A percentile compares a stretch with the other conserved stretches of the same genome.
Evolutionary conservation across 2,888 invertebrate species (phyloP).

Genomic region (Melolontha melolontha): DNA sequence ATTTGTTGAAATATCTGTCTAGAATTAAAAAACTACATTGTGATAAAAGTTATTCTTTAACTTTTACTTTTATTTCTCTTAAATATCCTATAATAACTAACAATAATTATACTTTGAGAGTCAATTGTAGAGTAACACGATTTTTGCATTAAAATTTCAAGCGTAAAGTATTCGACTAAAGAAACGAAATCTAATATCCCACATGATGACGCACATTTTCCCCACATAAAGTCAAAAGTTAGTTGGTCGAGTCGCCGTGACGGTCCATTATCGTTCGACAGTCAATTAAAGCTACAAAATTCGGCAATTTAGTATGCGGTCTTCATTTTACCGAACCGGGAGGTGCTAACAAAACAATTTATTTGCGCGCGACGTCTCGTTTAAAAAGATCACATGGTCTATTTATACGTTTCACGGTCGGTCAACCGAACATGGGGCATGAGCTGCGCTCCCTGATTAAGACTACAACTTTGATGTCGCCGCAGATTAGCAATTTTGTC

Average conservation of each 20-base stretch:
- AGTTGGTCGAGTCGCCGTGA: not conserved
- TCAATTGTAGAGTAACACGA: not conserved
- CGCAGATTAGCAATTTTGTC: conserved; percentile 26
- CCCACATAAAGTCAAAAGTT: conserved; percentile 8
- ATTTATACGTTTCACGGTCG: conserved; percentile 38
- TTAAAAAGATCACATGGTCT: conserved; percentile 30
- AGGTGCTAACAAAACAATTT: conserved; percentile 34
- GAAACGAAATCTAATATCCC: not conserved
- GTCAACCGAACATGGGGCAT: conserved; percentile 17
- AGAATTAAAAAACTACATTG: too few species aligned
- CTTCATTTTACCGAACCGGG: conserved; percentile 1
- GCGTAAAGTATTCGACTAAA: not conserved
- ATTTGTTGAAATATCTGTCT: too few species aligned
- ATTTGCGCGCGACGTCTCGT: conserved; percentile 26
- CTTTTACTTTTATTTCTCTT: too few species aligned
- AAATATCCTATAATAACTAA: too few species aligned
- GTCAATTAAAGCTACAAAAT: conserved; percentile 8
- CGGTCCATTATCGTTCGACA: not conserved
- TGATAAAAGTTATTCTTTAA: too few species aligned
- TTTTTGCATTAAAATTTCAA: too few species aligned
- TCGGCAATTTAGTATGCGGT: conserved; percentile 18
- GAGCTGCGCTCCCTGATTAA: conserved; percentile 20
- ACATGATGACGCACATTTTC: not conserved
- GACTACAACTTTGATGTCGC: conserved; percentile 25
- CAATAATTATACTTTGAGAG: not conserved